Conservation (phyloP, 2,888 invertebrate genomes). For the Scaeva pyrastri region DNA sequence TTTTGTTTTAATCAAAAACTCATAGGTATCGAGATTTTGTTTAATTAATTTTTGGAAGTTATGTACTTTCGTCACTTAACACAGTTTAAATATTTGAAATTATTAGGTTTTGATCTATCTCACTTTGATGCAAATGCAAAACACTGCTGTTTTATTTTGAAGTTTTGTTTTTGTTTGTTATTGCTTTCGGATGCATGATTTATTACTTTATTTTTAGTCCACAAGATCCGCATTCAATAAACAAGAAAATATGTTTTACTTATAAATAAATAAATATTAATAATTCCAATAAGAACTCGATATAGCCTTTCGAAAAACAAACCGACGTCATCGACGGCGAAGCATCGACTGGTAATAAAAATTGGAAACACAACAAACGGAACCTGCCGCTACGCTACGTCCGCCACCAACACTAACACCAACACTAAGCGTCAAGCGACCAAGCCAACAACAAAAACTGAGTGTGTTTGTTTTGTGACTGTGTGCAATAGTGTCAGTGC, state of each 20-base stretch:
- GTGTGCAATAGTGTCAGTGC: conserved; percentile 1
- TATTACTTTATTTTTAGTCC: conserved; percentile 41
- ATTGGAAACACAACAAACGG: conserved; percentile 78
- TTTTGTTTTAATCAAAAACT: conserved; percentile 43
- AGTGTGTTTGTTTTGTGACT: not conserved
- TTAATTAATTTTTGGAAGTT: conserved; percentile 7
- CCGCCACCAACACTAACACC: not conserved
- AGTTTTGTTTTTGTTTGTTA: conserved; percentile 30
- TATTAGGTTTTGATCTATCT: conserved; percentile 39
- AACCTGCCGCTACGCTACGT: conserved; percentile 66
- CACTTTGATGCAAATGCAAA: conserved; percentile 28
- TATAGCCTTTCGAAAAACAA: conserved; percentile 63
- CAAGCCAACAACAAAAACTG: not conserved
- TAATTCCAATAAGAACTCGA: conserved; percentile 57
- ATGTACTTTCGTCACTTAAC: conserved; percentile 1
- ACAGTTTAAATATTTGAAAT: conserved; percentile 24
- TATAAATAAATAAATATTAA: conserved; percentile 53
- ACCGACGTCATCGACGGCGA: conserved; percentile 79
- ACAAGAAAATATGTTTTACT: conserved; percentile 43
- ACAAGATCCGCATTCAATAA: conserved; percentile 73
- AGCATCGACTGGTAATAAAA: conserved; percentile 78
- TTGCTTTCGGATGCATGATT: conserved; percentile 70
- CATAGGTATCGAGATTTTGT: conserved; percentile 1
- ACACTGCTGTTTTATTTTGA: conserved; percentile 43
- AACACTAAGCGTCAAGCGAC: not conserved